phyloP scores from a whole-genome alignment of 2,113 vertebrate genomes.

The Egretta garzetta region DNA sequence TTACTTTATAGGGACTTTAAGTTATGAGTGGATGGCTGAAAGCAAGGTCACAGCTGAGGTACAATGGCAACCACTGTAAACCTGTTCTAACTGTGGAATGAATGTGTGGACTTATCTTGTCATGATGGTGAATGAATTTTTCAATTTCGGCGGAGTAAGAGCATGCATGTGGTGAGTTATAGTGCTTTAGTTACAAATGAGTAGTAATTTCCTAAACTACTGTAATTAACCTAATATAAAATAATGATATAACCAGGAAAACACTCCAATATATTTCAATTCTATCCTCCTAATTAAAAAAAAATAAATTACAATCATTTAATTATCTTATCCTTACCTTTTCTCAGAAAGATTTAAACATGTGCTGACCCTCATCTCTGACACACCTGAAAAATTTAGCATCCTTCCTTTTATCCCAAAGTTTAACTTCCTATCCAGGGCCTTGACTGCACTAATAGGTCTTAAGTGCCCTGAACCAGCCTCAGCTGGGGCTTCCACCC shows the following conservation, averaged over 20 bases:
- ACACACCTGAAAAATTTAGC: neutral
- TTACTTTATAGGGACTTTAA: neutral
- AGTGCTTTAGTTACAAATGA: neutral
- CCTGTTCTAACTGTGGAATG: neutral
- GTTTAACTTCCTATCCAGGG: neutral
- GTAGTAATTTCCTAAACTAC: neutral
- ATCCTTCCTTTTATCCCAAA: neutral
- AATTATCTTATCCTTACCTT: neutral
- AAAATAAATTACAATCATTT: neutral
- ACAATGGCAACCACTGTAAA: neutral
- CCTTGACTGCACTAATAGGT: neutral
- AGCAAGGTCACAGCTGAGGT: neutral
- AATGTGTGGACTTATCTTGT: neutral
- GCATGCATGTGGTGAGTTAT: neutral
- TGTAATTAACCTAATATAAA: neutral
- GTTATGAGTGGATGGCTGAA: neutral
- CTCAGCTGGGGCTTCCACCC: neutral
- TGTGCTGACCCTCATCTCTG: neutral
- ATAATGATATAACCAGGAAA: neutral
- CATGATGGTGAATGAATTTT: neutral
- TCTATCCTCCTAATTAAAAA: neutral
- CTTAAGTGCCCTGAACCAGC: neutral
- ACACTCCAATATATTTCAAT: neutral
- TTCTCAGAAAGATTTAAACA: neutral
- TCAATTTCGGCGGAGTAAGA: neutral